Evolutionary conservation across 2,113 vertebrate genomes (phyloP).

Genomic region (Eurystomus gularis): DNA sequence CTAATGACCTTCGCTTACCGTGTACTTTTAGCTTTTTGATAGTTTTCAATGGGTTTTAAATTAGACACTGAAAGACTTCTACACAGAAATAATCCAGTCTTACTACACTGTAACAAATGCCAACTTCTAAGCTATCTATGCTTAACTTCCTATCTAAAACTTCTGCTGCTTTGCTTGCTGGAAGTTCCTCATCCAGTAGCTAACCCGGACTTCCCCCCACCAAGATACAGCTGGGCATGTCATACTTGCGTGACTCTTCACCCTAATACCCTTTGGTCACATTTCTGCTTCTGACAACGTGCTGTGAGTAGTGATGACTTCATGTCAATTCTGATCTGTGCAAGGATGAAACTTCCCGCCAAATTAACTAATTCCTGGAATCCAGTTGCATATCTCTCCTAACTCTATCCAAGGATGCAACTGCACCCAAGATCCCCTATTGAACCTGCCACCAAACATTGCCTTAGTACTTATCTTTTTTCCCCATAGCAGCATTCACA

Average conservation of each 20-base stretch:
- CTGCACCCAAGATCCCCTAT: neutral
- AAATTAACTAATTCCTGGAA: neutral
- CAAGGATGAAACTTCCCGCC: neutral
- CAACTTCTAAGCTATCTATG: neutral
- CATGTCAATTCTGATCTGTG: neutral
- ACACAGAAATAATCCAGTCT: neutral
- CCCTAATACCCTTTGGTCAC: neutral
- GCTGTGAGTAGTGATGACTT: neutral
- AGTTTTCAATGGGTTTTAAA: neutral
- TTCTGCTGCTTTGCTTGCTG: neutral
- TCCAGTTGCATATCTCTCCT: neutral
- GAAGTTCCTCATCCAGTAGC: neutral
- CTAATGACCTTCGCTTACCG: neutral
- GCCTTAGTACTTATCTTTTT: neutral
- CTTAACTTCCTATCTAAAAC: neutral
- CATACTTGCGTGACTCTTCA: neutral
- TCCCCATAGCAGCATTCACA: neutral
- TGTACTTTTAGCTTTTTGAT: neutral
- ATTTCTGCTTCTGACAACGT: neutral
- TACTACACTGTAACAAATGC: neutral
- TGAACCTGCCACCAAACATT: neutral
- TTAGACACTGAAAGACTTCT: neutral
- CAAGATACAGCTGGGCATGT: neutral
- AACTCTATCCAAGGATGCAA: neutral
- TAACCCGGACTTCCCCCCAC: neutral